Base-by-base conservation (phyloP, 2,113 vertebrate genomes). In the Jaculus jaculus region DNA sequence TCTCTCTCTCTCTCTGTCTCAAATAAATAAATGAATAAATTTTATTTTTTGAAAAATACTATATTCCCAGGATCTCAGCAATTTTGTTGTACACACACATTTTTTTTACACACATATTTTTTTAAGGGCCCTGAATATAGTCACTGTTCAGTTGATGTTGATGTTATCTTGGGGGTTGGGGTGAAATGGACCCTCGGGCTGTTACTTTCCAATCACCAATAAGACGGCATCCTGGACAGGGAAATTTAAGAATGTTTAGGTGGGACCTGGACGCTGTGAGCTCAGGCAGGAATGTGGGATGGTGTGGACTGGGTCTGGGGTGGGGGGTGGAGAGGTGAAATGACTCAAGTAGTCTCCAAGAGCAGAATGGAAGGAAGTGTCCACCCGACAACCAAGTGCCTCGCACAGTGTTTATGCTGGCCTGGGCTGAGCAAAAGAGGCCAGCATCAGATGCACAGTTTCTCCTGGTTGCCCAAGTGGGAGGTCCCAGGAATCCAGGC, bases 201-300 rank as follows among this genome's bases (percentile, higher is more conserved):
- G 30, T 90, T 21, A 9, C 23, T 74, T 61, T 79, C 47, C 39
- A 20, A 6, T 7, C 7, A 8, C n/a, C 23, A 37, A 54, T 26
- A 7, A 54, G 26, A 10, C 42, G 28, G 3, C 6, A 69, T n/a
- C 20, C 66, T 58, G 28, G 34, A 24, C 9, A 23, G 60, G 34
- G 13, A 23, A 6, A 32, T 32, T 30, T n/a, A 66, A 30, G 72
- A 69, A 18, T 8, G 9, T 15, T 24, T 80, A 72, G 34, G 28
- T 7, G n/a, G 26, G 32, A 17, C 30, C 17, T 5, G 37, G 7
- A 8, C 17, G 21, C 5, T 0, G 18, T 32, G 18, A 17, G 2
- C 34, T 72, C 34, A 21, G 37, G 47, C 26, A 39, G 75, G 6
- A 65, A 72, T 18, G 16, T 20, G 37, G 72, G 7, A 21, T 39